Evolutionary conservation across 2,888 invertebrate species (phyloP).

Genomic region (Gryllus longicercus): DNA sequence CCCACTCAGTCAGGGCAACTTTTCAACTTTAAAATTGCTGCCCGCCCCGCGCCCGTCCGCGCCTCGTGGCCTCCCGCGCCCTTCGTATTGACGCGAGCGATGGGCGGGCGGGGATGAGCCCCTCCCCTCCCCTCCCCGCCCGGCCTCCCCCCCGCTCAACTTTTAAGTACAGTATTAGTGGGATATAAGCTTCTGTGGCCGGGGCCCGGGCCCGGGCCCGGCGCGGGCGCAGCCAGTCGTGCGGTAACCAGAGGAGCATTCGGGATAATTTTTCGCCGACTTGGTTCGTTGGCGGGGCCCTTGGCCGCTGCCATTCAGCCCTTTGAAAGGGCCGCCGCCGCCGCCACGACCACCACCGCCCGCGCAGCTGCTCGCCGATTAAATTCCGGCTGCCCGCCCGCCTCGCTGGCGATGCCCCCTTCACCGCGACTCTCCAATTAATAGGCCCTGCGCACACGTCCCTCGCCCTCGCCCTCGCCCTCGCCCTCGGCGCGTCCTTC

Average conservation of each 20-base stretch:
- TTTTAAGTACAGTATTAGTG: slow-evolving; percentile 8
- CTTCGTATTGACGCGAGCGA: neutral
- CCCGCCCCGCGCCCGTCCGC: neutral
- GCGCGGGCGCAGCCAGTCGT: neutral
- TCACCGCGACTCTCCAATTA: too few species aligned
- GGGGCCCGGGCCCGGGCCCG: neutral
- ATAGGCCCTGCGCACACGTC: too few species aligned
- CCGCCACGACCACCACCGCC: neutral
- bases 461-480: too few species aligned
- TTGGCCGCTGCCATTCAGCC: neutral
- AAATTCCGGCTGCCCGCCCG: neutral
- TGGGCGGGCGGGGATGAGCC: neutral
- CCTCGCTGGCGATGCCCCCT: too few species aligned
- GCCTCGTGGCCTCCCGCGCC: neutral
- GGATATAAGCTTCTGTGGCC: neutral
- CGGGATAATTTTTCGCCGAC: neutral
- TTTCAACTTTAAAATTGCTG: slow-evolving; percentile 17
- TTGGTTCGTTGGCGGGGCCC: neutral
- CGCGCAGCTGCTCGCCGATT: neutral
- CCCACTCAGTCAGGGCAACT: slow-evolving; percentile 5
- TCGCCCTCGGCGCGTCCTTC: too few species aligned
- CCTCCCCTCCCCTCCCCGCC: neutral
- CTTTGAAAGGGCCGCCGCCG: neutral
- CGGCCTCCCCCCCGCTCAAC: neutral
- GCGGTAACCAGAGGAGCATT: neutral